A percentile compares a stretch with the other conserved stretches of the same genome.
Evolutionary conservation across 2,113 vertebrate species (phyloP).

Genomic region (Notiomystis cincta): DNA sequence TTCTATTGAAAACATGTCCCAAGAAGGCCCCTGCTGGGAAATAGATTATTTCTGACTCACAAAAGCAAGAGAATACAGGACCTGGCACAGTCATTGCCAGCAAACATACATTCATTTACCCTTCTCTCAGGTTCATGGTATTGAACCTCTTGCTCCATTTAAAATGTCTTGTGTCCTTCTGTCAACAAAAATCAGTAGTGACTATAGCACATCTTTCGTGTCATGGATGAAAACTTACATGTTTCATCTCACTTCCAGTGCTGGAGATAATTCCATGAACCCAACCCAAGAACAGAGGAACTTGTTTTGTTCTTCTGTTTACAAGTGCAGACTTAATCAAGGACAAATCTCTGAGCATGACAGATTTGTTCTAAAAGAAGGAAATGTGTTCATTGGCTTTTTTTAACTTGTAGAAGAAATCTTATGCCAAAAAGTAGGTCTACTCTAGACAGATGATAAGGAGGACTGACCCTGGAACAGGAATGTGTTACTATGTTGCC

Average conservation of each 20-base stretch:
- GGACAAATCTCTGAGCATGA: background rate
- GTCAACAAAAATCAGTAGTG: background rate
- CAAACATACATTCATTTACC: background rate
- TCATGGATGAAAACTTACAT: background rate
- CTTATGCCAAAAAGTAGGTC: constrained; percentile 20
- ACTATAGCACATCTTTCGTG: background rate
- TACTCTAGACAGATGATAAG: constrained; percentile 43
- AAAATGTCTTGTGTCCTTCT: background rate
- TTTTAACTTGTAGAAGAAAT: background rate
- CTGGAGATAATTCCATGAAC: background rate
- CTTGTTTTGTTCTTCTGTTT: background rate
- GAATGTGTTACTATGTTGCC: background rate
- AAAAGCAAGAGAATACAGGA: background rate
- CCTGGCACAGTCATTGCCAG: background rate
- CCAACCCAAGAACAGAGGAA: background rate
- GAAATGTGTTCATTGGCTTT: background rate
- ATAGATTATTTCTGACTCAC: background rate
- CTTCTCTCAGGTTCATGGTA: background rate
- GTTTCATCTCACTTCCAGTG: background rate
- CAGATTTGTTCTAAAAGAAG: constrained; percentile 22
- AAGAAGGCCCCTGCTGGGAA: background rate
- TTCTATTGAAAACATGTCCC: background rate
- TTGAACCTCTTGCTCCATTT: background rate
- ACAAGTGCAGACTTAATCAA: background rate
- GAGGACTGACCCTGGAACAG: constrained; percentile 22